Conservation (phyloP, 2,888 invertebrate species). For the Sympetrum striolatum region DNA sequence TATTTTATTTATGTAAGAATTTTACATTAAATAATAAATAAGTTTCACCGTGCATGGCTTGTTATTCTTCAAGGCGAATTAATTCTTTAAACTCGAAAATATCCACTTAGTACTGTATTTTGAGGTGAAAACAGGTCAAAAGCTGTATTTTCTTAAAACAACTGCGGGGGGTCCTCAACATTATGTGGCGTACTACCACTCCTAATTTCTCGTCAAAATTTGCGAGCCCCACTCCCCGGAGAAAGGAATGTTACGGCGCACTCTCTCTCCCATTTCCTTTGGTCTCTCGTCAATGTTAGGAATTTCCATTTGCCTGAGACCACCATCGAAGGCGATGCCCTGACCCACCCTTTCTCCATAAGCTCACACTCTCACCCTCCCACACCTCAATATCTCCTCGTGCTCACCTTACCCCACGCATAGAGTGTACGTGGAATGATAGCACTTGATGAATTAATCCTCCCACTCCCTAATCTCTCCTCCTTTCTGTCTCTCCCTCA, state of each 20-base stretch:
- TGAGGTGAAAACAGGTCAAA: too few species aligned
- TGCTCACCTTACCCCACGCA: neutral
- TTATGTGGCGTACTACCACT: neutral
- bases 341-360: slow-evolving; percentile 13
- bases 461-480: neutral
- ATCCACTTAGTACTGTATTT: too few species aligned
- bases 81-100: too few species aligned
- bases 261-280: neutral
- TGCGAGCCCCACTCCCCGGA: neutral
- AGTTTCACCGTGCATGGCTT: too few species aligned
- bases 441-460: slow-evolving; percentile 41
- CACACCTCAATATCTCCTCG: neutral
- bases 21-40: too few species aligned
- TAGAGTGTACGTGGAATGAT: slow-evolving; percentile 39
- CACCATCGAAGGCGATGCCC: neutral
- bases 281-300: slow-evolving; percentile 19
- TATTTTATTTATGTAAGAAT: too few species aligned
- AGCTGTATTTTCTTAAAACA: too few species aligned
- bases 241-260: neutral
- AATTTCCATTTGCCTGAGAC: slow-evolving; percentile 39
- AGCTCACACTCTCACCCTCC: neutral
- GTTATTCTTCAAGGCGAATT: too few species aligned
- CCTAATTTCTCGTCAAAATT: neutral
- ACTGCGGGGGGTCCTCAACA: too few species aligned
- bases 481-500: neutral